Base-by-base conservation (phyloP, 2,113 vertebrate genomes). In the Cathartes aura region DNA sequence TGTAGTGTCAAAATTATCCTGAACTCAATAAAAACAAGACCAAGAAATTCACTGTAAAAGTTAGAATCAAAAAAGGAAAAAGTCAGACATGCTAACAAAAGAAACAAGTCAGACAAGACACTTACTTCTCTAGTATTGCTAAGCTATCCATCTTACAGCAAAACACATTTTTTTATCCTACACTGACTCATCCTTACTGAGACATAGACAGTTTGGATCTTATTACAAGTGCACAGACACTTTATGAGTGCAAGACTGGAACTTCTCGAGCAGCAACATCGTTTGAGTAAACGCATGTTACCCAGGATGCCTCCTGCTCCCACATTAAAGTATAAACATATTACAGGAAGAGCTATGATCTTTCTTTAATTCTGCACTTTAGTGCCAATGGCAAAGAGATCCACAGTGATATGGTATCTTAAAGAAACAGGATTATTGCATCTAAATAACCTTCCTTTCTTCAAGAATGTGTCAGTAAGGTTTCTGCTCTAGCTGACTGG, bases 371-470 rank as follows among this genome's bases (percentile, higher is more conserved):
- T 93, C 66, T 66, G 40, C 22, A 58, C 15, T 58, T 64, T 15
- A 38, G 16, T 45, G 36, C 19, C 50, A 89, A 26, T 42, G 43
- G 50, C 50, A 71, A 22, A 70, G 71, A 82, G 52, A 82, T 58
- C 42, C 19, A 71, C 1, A 0, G 26, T 17, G 20, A 38, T 48
- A 56, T 0, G 2, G 12, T 17, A 12, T 23, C 50, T 66, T 45
- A 74, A 60, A 60, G 66, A 74, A 93, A 82, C 27, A 18, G 24
- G 38, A 78, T 78, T 71, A 71, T 12, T 66, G 29, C 52, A 43
- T 38, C 17, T 66, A 74, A 82, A 43, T 42, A 79, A 78, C 29
- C 24, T 74, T 38, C 40, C 20, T 81, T 56, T 79, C 45, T 16
- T 47, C 68, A 53, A 82, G 55, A 82, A 56, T 7, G 43, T 58